Percentiles rank a stretch among this genome's conserved stretches.
These are phyloP conservation scores for Bugula neritina DNA, from an alignment of 2,888 invertebrate genomes.

Conservation along the genomic window DNA sequence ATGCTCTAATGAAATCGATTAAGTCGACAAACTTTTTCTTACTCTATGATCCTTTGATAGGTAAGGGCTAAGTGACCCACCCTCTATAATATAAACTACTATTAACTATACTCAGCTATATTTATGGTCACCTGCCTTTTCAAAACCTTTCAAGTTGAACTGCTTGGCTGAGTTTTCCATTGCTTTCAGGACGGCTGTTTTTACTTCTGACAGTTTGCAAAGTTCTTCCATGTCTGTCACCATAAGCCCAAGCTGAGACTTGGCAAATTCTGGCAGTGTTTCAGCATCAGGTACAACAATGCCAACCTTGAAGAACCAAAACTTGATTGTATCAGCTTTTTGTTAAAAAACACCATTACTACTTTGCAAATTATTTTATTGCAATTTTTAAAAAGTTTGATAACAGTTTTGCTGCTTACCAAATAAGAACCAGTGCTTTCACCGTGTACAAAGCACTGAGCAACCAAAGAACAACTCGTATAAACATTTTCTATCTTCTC, in stretches of 20 bases:
- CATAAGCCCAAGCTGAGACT: constrained; percentile 73
- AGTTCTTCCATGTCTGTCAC: constrained; percentile 78
- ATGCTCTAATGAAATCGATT: too few species aligned
- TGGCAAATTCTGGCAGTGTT: constrained; percentile 59
- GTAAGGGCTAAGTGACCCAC: too few species aligned
- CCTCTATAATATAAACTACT: too few species aligned
- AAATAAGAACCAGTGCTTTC: constrained; percentile 67
- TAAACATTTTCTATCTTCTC: constrained; percentile 98
- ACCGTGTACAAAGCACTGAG: constrained; percentile 92
- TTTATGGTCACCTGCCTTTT: constrained; percentile 66
- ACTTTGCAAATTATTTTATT: neutral
- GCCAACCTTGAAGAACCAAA: constrained; percentile 66
- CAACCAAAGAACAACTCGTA: constrained; percentile 81
- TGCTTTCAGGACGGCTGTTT: constrained; percentile 79
- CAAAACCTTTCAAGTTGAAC: constrained; percentile 86
- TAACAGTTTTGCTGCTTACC: too few species aligned
- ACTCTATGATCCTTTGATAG: too few species aligned
- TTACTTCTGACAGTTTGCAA: constrained; percentile 75
- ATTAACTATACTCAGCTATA: too few species aligned
- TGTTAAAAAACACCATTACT: too few species aligned
- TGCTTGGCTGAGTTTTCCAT: constrained; percentile 81
- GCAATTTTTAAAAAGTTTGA: neutral
- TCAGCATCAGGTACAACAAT: constrained; percentile 93
- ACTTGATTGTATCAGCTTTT: too few species aligned
- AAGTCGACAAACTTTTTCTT: too few species aligned